phyloP scores from a whole-genome alignment of 23 tunicate genomes.

The Trididemnum nubilum region DNA sequence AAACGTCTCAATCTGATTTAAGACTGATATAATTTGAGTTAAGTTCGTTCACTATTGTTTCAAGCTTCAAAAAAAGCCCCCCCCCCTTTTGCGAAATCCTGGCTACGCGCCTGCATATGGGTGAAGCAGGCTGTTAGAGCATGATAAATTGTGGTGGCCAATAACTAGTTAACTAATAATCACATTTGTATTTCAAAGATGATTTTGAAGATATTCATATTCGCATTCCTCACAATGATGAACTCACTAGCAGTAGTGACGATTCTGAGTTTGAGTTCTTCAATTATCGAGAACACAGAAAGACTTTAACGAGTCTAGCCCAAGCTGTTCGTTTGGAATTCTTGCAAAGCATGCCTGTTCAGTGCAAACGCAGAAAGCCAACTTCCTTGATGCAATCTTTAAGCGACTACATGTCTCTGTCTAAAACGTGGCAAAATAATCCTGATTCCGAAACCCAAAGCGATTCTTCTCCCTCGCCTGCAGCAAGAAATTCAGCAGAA shows the following conservation, averaged over 20 bases:
- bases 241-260: slow-evolving; percentile 19
- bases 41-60: no score
- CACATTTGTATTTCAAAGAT: neutral
- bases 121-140: no score
- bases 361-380: neutral
- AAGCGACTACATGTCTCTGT: neutral
- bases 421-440: neutral
- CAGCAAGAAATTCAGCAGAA: neutral
- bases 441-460: neutral
- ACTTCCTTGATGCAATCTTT: neutral
- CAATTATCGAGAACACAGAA: neutral
- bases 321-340: slow-evolving; percentile 41
- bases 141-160: no score
- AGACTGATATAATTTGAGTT: no score
- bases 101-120: no score
- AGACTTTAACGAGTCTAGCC: slow-evolving; percentile 21
- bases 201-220: neutral
- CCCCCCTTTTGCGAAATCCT: no score
- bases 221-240: neutral
- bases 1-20: no score
- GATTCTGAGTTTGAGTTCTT: slow-evolving; percentile 15
- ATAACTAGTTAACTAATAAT: no score
- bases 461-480: neutral
- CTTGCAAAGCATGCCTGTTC: slow-evolving; percentile 22
- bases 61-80: no score